These are phyloP conservation scores for Sarcoramphus papa DNA, from an alignment of 2,797 vertebrate species.

Conservation along the genomic window DNA sequence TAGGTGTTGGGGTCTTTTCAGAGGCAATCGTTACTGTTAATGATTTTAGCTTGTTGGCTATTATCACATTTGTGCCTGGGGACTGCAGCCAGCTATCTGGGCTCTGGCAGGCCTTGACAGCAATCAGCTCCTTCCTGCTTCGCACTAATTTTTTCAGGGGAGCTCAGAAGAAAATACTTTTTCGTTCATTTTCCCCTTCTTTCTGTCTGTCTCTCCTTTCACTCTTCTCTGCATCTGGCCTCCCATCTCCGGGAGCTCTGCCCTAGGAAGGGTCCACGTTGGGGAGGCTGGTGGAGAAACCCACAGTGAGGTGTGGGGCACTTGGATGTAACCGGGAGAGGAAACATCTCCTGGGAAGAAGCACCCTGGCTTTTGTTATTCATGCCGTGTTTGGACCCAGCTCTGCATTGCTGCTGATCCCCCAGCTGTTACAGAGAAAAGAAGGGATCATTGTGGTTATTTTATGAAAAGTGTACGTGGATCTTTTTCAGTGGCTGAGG, in stretches of 20 bases:
- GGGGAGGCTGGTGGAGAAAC: neutral
- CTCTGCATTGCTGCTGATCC: neutral
- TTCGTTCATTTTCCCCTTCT: neutral
- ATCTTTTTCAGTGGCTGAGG: conserved; percentile 24
- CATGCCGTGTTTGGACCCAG: neutral
- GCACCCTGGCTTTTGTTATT: neutral
- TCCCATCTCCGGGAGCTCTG: neutral
- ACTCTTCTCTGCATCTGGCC: neutral
- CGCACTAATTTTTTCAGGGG: conserved; percentile 17
- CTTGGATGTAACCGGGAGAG: neutral
- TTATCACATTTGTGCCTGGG: conserved; percentile 59
- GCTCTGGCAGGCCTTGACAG: conserved; percentile 49
- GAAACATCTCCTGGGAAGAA: neutral
- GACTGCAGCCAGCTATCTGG: conserved; percentile 44
- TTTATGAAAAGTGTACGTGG: conserved; percentile 15
- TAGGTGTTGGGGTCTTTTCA: conserved; percentile 30
- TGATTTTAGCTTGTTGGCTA: conserved; percentile 62
- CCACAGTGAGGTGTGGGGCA: neutral
- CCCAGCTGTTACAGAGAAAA: neutral
- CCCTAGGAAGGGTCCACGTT: accelerated
- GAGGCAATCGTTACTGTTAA: conserved; percentile 47
- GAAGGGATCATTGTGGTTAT: conserved; percentile 7
- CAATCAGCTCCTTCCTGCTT: conserved; percentile 52
- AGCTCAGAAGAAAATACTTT: conserved; percentile 33
- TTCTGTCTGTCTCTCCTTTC: neutral